phyloP scores from a whole-genome alignment of 2,113 vertebrate species.

The Electrona antarctica region DNA sequence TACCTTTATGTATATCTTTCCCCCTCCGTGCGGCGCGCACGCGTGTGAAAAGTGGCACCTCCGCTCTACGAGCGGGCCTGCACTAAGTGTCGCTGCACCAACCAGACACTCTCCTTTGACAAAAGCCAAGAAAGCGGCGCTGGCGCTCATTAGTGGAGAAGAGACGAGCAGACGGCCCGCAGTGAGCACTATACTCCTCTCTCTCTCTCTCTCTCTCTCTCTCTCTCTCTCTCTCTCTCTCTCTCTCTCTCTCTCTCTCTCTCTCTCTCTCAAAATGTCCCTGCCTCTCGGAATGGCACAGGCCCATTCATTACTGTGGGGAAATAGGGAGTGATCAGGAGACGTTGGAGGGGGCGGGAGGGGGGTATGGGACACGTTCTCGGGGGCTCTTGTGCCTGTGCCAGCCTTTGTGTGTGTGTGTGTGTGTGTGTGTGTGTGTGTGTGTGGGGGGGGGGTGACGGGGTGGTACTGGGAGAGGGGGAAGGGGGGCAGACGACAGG shows the following conservation, averaged over 20 bases:
- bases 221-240: constrained; percentile 1
- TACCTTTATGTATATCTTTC: constrained; percentile 1
- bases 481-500: neutral
- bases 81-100: neutral
- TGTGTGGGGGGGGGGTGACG: neutral
- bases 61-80: too few relatives aligned
- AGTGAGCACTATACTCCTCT: neutral
- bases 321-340: neutral
- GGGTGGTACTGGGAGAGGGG: constrained; percentile 14
- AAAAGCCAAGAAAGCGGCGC: constrained; percentile 13
- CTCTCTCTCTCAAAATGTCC: constrained; percentile 4
- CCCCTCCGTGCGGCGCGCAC: too few relatives aligned
- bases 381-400: neutral
- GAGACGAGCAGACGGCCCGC: constrained; percentile 4
- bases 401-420: neutral
- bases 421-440: too few relatives aligned
- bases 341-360: neutral
- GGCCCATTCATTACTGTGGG: constrained; percentile 18
- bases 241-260: neutral
- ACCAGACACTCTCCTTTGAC: neutral
- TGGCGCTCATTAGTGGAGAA: constrained; percentile 17
- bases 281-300: constrained; percentile 14
- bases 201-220: constrained; percentile 2
- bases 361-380: neutral
- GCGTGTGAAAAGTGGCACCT: constrained; percentile 17